Evolutionary conservation across 2,113 vertebrate species (phyloP).

Genomic region (Ailuropoda melanoleuca): DNA sequence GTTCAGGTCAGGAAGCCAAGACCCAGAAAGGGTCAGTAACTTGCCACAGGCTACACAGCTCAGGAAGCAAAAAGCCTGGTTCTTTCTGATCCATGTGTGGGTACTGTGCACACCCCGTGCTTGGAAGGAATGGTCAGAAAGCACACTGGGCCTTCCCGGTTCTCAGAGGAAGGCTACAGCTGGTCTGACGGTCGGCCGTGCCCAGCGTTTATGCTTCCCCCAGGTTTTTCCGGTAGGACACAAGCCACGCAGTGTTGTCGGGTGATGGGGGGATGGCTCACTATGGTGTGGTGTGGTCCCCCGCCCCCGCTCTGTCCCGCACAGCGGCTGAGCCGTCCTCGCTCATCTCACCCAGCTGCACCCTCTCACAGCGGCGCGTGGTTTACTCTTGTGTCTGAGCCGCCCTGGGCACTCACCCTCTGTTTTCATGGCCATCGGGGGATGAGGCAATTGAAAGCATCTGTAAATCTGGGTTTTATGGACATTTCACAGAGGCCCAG

Average conservation of each 20-base stretch:
- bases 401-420: neutral
- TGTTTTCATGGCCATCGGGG: slow-evolving; percentile 47
- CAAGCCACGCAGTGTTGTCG: neutral
- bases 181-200: neutral
- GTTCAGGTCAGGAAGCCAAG: neutral
- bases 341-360: neutral
- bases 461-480: slow-evolving; percentile 68
- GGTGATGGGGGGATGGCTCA: neutral
- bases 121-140: neutral
- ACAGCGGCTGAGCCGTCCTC: fast-evolving
- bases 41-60: neutral
- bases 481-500: slow-evolving; percentile 42
- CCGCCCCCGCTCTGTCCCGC: neutral
- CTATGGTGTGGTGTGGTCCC: neutral
- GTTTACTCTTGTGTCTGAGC: neutral
- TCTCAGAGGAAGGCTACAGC: neutral
- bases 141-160: neutral
- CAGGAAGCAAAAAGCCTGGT: neutral
- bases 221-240: neutral
- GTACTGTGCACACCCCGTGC: neutral
- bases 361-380: neutral
- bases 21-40: neutral
- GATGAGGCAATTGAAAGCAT: slow-evolving; percentile 65
- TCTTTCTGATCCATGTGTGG: neutral
- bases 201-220: neutral